phyloP scores from a whole-genome alignment of 2,888 invertebrate genomes.

The Odontothrips loti region DNA sequence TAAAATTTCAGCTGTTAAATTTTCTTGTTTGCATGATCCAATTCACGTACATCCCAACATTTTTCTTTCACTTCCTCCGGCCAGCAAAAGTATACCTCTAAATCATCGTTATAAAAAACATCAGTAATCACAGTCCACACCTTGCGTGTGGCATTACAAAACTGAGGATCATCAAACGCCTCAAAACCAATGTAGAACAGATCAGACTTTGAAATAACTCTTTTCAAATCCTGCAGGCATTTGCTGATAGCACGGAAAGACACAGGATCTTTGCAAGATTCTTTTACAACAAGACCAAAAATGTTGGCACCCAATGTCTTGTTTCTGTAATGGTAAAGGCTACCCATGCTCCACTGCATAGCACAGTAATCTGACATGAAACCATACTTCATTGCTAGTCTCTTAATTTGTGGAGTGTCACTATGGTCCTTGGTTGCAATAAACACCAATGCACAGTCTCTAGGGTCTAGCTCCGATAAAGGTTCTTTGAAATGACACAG shows the following conservation, averaged over 20 bases:
- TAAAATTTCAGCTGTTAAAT: too few relatives aligned
- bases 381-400: not conserved
- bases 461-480: not conserved
- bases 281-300: slow-evolving; percentile 5
- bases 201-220: not conserved
- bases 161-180: not conserved
- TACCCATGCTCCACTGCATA: not conserved
- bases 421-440: not conserved
- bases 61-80: not conserved
- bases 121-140: not conserved
- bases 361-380: not conserved
- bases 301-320: not conserved
- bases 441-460: not conserved
- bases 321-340: not conserved
- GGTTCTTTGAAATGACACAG: not conserved
- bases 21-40: too few relatives aligned
- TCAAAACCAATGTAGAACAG: not conserved
- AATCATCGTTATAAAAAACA: not conserved
- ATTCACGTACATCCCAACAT: not conserved
- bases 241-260: not conserved
- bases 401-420: not conserved
- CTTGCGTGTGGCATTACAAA: not conserved
- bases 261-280: not conserved
- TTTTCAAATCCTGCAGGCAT: not conserved
- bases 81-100: not conserved